Evolutionary conservation across 1,140 invertebrate species (phyloP).

Genomic region (Chlorops oryzae): DNA sequence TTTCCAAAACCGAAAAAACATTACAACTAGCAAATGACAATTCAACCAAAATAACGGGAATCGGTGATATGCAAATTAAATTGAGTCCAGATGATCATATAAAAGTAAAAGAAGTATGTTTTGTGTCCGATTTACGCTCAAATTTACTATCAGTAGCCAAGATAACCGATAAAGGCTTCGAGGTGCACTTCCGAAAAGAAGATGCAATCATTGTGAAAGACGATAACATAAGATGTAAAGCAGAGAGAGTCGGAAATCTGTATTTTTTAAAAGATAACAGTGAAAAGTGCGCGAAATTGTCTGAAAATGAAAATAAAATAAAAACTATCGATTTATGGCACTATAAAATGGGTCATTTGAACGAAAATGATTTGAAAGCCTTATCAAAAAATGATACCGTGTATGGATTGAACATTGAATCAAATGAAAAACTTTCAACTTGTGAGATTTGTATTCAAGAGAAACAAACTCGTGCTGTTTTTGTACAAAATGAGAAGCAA

Average conservation of each 20-base stretch:
- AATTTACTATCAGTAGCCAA: slow-evolving; percentile 9
- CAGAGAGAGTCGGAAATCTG: slow-evolving; percentile 4
- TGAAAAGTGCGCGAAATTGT: background rate
- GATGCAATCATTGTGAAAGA: background rate
- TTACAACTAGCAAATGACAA: background rate
- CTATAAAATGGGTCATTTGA: slow-evolving; percentile 8
- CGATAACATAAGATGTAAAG: background rate
- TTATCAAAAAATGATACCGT: slow-evolving; percentile 1
- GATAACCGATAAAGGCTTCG: slow-evolving; percentile 5
- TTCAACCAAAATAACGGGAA: background rate
- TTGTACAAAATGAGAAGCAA: too few relatives aligned
- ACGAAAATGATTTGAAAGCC: slow-evolving; percentile 7
- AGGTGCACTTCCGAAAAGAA: slow-evolving; percentile 7
- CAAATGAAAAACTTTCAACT: background rate
- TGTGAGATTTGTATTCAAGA: slow-evolving; percentile 6
- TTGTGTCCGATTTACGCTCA: slow-evolving; percentile 8
- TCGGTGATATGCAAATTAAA: slow-evolving; percentile 5
- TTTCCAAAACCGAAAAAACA: background rate
- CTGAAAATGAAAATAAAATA: background rate
- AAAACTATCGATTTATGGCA: slow-evolving; percentile 9
- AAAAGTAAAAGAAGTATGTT: slow-evolving; percentile 7
- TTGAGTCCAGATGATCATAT: background rate
- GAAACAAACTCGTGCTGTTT: slow-evolving; percentile 3
- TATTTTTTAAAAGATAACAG: slow-evolving; percentile 7
- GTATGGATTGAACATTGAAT: slow-evolving; percentile 3